Evolutionary conservation across 2,797 vertebrate species (phyloP), one percentile per base, ranked within the genome.

Genomic region (Syngnathus rostellatus): DNA sequence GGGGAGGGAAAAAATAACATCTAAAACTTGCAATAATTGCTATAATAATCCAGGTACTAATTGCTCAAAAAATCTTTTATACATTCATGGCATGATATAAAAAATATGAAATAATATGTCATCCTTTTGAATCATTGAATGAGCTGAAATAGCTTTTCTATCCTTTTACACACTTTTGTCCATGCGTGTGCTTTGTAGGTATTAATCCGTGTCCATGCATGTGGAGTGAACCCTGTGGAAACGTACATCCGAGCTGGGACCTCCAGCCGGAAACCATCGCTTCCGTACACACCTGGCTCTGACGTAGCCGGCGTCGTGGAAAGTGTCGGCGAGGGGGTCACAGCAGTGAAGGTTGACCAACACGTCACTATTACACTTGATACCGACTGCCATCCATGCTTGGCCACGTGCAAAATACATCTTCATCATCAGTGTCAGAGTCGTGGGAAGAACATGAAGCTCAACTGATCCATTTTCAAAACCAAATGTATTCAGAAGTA

Each of bases 181-280:
- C 21, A 9, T 51, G 19, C 31, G 0, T 58, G 1, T 0, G 51
- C 23, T 38, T 46, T 51, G 19, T 8, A 99, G 97, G 93, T 99
- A 37, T 79, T 98, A 76, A 95, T 99, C 64, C 90, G 84, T 66
- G 92, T 98, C 50, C 85, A 86, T 0, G 93, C 92, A 0, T 98
- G 95, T 48, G 95, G 97, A 0, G 86, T 98, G 17, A 99, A 98
- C 68, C 97, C 95, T 0, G 94, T 98, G 0, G 95, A 98, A 65
- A 95, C 94, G 0, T 98, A 99, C 1, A 94, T 98, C 79, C 92
- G 95, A 2, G 84, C 94, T 1, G 97, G 95, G 8, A 79, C 77
- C 0, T 86, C 90, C 0, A 31, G 46, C 7, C 85, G 88, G 6
- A 93, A 86, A 53, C 94, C 95, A 0, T 0, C 62, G 3, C 77